Evolutionary conservation across 2,113 vertebrate genomes (phyloP), one percentile per base, ranked within the genome.

Genomic region (Clinocottus analis): DNA sequence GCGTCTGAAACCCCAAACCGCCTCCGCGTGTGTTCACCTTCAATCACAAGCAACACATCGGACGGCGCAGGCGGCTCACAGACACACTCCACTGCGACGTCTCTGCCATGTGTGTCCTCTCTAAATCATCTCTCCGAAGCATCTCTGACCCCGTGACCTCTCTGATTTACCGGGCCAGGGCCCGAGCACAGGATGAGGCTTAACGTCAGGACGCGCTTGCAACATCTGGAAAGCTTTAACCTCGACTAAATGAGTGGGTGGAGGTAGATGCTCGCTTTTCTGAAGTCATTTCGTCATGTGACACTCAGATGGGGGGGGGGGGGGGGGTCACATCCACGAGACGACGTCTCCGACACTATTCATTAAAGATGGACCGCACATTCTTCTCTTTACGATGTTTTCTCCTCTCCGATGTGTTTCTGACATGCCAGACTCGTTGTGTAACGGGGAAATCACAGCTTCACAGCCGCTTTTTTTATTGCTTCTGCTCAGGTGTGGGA

Each of bases 191-290:
- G 69, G 77, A 72, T 67, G 72, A 76, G 75, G 58, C 75, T 55
- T 19, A 62, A 69, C 25, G 29, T 66, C 39, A 83, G 80, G 68
- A 79, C 78, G 71, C 62, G 6, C 29, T 59, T 9, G n/a, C 61
- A 72, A 80, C 91, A 91, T 93, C 90, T 91, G 89, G 87, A 92
- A 93, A 66, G 78, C 31, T 27, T 91, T 90, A 82, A 79, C 79
- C 47, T 63, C 71, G 1, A 12, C 70, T 60, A 79, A 91, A 88
- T n/a, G n/a, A n/a, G n/a, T n/a, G n/a, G n/a, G n/a, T n/a, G n/a
- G n/a, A n/a, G 68, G 76, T n/a, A 63, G 35, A 79, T 61, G 58
- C 19, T 29, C 51, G 55, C 71, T 86, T 89, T 70, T 17, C n/a
- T 82, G 51, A 37, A 66, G 72, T 68, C 56, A 77, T 84, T 85